Base-by-base conservation (phyloP, 2,113 vertebrate genomes). In the Apodemus sylvaticus region DNA sequence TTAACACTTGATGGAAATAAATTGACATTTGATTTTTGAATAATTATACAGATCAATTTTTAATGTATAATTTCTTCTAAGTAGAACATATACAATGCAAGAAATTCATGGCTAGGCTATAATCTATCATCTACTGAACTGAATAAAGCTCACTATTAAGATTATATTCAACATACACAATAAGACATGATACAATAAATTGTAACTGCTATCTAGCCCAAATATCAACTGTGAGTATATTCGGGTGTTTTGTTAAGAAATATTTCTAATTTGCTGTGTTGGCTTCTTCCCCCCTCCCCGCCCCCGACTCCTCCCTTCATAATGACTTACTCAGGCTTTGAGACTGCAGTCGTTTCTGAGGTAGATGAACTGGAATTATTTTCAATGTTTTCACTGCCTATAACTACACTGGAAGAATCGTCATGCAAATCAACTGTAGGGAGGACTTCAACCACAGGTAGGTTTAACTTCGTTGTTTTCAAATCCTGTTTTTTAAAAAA, bases 281-380 rank as follows among this genome's bases (percentile, higher is more conserved):
- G 58, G 14, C 8, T 70, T 64, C 22, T 55, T 34, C 81, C 36
- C 31, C 66, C 86, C 29, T 45, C 26, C 6, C 39, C 26, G n/a
- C n/a, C n/a, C n/a, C n/a, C n/a, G n/a, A n/a, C n/a, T 31, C 16
- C 55, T 14, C n/a, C 31, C 66, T 94, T 85, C 82, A 36, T 64
- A 70, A 93, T 90, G 64, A 89, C 99, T 99, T 99, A 99, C 99
- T 99, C 95, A 14, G 98, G 98, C 93, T 98, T 98, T 26, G 98
- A 97, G 90, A 98, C 94, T 91, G 98, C 97, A 96, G 98, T 97
- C 90, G 98, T 99, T 97, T 99, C 98, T 99, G 99, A 99, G 99
- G 99, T 99, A 99, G 99, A 98, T 98, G 98, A 98, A 98, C 98
- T 98, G 95, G 98, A 98, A 95, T 97, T 97, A 95, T 99, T 99